These are phyloP conservation scores for Idaea straminata DNA, from an alignment of 2,888 invertebrate species.

Conservation along the genomic window DNA sequence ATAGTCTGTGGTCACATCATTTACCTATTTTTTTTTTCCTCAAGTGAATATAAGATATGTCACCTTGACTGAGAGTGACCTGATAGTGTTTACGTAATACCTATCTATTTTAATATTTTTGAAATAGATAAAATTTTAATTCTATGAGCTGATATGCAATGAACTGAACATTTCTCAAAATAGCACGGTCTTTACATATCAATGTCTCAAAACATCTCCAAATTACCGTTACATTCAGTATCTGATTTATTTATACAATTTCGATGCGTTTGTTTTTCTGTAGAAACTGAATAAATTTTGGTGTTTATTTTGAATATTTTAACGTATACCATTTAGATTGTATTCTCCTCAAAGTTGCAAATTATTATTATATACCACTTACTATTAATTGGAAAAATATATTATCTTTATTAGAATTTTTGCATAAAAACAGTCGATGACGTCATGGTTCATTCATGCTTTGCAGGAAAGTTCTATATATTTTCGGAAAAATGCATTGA, in stretches of 20 bases:
- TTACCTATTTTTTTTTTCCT: neutral
- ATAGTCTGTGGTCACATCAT: neutral
- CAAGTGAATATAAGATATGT: neutral
- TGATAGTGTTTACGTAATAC: neutral
- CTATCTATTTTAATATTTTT: neutral
- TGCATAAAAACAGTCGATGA: no score
- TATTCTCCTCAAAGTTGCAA: no score
- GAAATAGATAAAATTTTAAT: neutral
- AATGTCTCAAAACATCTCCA: neutral
- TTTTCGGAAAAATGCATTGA: no score
- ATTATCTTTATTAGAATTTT: no score
- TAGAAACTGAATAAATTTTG: no score
- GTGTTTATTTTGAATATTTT: no score
- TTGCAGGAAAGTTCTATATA: no score
- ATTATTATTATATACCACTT: no score
- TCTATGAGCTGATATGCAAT: neutral
- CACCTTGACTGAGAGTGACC: neutral
- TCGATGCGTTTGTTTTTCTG: neutral
- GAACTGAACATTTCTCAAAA: neutral
- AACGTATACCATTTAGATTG: no score
- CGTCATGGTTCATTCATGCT: no score
- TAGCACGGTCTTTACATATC: neutral
- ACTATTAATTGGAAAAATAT: no score
- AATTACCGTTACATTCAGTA: neutral
- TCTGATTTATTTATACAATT: neutral